A percentile compares a stretch with the other conserved stretches of the same genome.
These are phyloP conservation scores for Synanceia verrucosa DNA, from an alignment of 2,797 vertebrate genomes.

Conservation along the genomic window DNA sequence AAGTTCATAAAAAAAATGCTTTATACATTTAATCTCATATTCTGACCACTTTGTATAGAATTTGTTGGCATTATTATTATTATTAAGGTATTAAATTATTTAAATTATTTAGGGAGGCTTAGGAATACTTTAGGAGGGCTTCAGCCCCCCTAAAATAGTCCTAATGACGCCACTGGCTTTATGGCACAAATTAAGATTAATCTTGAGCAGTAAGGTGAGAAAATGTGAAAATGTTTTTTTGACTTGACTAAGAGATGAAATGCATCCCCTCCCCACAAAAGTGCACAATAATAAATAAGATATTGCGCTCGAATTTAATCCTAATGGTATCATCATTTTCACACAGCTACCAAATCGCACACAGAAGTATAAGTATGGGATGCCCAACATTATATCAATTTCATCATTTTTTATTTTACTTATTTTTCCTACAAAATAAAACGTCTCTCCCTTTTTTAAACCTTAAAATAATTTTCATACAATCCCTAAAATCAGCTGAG, in stretches of 20 bases:
- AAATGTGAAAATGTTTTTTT: not conserved
- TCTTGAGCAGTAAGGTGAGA: constrained; percentile 2
- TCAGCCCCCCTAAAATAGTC: no score
- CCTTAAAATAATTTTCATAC: not conserved
- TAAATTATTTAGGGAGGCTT: no score
- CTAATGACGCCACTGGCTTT: constrained; percentile 22
- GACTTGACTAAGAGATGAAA: not conserved
- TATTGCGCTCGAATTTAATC: not conserved
- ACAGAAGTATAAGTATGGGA: not conserved
- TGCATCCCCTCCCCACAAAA: not conserved
- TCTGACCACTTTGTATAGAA: no score
- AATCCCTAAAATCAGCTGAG: not conserved
- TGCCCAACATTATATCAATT: not conserved
- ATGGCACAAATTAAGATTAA: constrained; percentile 12
- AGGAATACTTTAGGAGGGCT: no score
- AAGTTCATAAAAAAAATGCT: constrained; percentile 36
- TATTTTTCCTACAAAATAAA: not conserved
- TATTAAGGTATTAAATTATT: no score
- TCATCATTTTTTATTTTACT: not conserved
- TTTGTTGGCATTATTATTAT: no score
- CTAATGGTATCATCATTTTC: not conserved
- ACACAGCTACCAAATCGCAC: not conserved
- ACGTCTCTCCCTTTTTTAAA: not conserved
- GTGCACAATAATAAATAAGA: not conserved
- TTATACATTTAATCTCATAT: no score